A percentile compares a stretch with the other conserved stretches of the same genome.
Evolutionary conservation across 2,888 invertebrate genomes (phyloP).

Genomic region (Lissocephala sabroskyi): DNA sequence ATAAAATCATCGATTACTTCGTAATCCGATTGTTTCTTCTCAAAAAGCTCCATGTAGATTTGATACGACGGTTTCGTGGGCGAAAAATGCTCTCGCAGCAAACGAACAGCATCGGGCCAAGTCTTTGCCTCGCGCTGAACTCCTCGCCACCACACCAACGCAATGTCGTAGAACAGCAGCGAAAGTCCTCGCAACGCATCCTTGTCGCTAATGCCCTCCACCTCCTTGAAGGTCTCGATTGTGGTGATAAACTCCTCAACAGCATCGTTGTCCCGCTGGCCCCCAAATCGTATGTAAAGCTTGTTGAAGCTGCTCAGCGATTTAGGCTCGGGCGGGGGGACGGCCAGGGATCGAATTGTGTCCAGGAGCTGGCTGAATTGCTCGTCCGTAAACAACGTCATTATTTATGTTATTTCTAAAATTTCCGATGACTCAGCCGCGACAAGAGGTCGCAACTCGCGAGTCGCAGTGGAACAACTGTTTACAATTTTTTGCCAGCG

Average conservation of each 20-base stretch:
- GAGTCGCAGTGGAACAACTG: too few relatives aligned
- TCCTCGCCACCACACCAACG: conserved; percentile 68
- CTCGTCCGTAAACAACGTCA: conserved; percentile 61
- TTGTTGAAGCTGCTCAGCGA: conserved; percentile 68
- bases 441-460: too few relatives aligned
- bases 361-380: conserved; percentile 63
- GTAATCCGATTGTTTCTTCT: conserved; percentile 36
- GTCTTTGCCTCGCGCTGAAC: conserved; percentile 63
- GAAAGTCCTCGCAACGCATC: conserved; percentile 67
- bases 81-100: conserved; percentile 67
- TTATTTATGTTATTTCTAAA: too few relatives aligned
- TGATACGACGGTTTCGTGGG: conserved; percentile 68
- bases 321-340: conserved; percentile 22
- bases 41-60: conserved; percentile 67
- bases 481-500: background rate
- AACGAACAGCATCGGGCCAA: conserved; percentile 55
- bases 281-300: conserved; percentile 54
- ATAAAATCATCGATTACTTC: conserved; percentile 60
- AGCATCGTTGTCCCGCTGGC: conserved; percentile 67
- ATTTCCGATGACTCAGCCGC: too few relatives aligned
- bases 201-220: conserved; percentile 63
- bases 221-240: conserved; percentile 66
- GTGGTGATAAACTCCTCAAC: conserved; percentile 67
- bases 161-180: conserved; percentile 54
- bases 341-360: conserved; percentile 49